Percentiles rank a stretch among this genome's conserved stretches.
These are phyloP conservation scores for Halcyon badia DNA, from an alignment of 2,797 vertebrate genomes.

Conservation along the genomic window DNA sequence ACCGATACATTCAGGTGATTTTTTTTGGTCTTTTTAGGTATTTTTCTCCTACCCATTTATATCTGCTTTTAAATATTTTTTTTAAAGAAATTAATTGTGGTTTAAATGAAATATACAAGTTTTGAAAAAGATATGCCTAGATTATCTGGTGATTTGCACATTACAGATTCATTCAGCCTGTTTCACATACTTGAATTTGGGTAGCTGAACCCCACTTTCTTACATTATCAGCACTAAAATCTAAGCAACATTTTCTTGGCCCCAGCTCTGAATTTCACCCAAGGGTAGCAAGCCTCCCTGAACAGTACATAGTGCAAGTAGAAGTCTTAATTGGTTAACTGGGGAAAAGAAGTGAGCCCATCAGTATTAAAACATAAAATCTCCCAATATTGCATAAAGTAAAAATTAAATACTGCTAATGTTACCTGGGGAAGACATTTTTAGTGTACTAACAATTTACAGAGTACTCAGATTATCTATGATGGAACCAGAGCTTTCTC, in stretches of 20 bases:
- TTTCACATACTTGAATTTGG: background rate
- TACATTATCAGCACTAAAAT: background rate
- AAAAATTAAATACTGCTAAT: background rate
- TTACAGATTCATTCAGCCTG: background rate
- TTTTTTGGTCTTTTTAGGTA: background rate
- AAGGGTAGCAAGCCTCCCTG: background rate
- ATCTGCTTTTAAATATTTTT: background rate
- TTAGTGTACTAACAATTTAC: background rate
- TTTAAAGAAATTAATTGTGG: background rate
- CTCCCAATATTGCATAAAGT: background rate
- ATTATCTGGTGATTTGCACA: background rate
- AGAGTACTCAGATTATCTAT: background rate
- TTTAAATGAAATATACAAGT: background rate
- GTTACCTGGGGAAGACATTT: background rate
- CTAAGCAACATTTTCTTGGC: background rate
- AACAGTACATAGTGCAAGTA: background rate
- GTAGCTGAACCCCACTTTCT: background rate
- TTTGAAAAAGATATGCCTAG: background rate
- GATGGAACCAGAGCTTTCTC: background rate
- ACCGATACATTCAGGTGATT: constrained; percentile 92
- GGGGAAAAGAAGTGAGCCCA: background rate
- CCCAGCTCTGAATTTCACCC: background rate
- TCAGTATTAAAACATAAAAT: background rate
- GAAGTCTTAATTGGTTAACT: background rate
- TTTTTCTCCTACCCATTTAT: background rate